phyloP scores from a whole-genome alignment of 2,797 vertebrate genomes.

The Chaetophractus vellerosus region DNA sequence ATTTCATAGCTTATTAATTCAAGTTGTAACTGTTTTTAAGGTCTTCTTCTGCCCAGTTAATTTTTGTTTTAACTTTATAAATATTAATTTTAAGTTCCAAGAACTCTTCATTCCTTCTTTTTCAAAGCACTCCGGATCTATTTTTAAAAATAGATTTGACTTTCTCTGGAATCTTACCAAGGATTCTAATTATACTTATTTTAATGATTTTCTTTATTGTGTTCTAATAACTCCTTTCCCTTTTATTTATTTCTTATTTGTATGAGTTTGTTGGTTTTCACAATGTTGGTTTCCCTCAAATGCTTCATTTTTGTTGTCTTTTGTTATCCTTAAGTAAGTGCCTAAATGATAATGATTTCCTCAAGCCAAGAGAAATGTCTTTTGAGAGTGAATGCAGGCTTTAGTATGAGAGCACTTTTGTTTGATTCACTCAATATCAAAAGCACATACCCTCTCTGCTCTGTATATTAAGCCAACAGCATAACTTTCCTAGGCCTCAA shows the following conservation, averaged over 20 bases:
- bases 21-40: conserved; percentile 14
- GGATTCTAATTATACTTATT: not conserved
- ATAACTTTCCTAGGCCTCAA: not conserved
- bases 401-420: not conserved
- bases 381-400: not conserved
- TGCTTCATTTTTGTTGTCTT: not conserved
- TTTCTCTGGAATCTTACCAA: not conserved
- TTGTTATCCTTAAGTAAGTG: not conserved
- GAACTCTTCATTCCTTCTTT: not conserved
- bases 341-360: not conserved
- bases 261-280: not conserved
- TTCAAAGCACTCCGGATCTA: not conserved
- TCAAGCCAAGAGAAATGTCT: not conserved
- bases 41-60: not conserved
- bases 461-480: not conserved
- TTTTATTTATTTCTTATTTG: not conserved
- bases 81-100: conserved; percentile 30
- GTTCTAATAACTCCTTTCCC: not conserved
- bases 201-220: not conserved
- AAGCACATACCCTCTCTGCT: not conserved
- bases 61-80: conserved; percentile 59
- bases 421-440: not conserved
- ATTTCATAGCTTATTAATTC: not conserved
- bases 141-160: not conserved
- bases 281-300: not conserved